Percentiles rank a stretch among this genome's conserved stretches.
These are phyloP conservation scores for Girardia tigrina DNA, from an alignment of 2,888 invertebrate genomes.

Conservation along the genomic window DNA sequence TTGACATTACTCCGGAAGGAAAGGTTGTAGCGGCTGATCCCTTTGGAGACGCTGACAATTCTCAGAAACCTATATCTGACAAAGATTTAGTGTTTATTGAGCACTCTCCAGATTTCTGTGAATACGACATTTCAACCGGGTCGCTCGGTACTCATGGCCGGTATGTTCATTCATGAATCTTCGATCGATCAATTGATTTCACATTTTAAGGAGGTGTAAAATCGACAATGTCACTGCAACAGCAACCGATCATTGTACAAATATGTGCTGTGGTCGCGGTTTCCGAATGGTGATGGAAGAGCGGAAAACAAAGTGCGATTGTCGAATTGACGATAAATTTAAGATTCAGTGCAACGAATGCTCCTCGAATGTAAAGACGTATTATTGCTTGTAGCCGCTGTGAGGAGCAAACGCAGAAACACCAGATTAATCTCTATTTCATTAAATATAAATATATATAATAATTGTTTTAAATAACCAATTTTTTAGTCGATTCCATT, in stretches of 20 bases:
- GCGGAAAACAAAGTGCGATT: slow-evolving; percentile 60
- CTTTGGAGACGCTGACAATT: neutral
- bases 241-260: slow-evolving; percentile 62
- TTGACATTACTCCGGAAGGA: neutral
- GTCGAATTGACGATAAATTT: slow-evolving; percentile 44
- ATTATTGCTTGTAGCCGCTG: slow-evolving; percentile 26
- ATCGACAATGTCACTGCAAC: slow-evolving; percentile 53
- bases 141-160: slow-evolving; percentile 66
- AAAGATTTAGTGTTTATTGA: slow-evolving; percentile 38
- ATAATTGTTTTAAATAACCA: too few relatives aligned
- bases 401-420: too few relatives aligned
- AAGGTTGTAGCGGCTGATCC: neutral
- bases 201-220: slow-evolving; percentile 60
- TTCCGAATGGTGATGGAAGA: slow-evolving; percentile 58
- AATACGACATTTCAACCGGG: slow-evolving; percentile 61
- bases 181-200: slow-evolving; percentile 2
- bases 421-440: slow-evolving; percentile 2
- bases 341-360: slow-evolving; percentile 25
- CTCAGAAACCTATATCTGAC: neutral
- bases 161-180: slow-evolving; percentile 51
- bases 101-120: slow-evolving; percentile 68
- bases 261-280: slow-evolving; percentile 71
- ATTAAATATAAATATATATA: neutral
- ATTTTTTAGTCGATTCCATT: too few relatives aligned
- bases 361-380: slow-evolving; percentile 10